These are phyloP conservation scores for Zophobas morio DNA, from an alignment of 1,140 invertebrate species.

Conservation along the genomic window DNA sequence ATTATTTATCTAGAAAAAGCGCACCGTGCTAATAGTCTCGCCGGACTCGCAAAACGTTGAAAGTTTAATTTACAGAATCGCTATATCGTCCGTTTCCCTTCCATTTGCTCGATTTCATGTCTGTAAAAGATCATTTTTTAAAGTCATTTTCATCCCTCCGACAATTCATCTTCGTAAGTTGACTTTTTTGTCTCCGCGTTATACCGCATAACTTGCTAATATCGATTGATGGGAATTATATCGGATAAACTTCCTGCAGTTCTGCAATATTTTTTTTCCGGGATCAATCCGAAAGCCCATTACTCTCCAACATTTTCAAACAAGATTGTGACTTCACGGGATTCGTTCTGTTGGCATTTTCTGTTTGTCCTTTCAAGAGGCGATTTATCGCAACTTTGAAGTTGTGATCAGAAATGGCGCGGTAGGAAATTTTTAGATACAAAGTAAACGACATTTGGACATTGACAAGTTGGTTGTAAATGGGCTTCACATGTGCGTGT, in stretches of 20 bases:
- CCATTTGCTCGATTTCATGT: neutral
- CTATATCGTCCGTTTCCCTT: neutral
- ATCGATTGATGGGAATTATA: neutral
- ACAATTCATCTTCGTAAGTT: neutral
- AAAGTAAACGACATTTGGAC: too few species aligned
- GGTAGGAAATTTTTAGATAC: too few species aligned
- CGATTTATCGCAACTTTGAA: neutral
- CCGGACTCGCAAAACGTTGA: neutral
- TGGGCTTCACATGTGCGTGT: too few species aligned
- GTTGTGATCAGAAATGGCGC: neutral
- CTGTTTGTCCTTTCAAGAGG: neutral
- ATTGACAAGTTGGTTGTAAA: too few species aligned
- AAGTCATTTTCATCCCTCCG: neutral
- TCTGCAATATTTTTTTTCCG: too few species aligned
- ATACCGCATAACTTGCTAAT: neutral
- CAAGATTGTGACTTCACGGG: neutral
- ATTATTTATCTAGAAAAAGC: neutral
- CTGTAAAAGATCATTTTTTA: neutral
- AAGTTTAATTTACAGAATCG: neutral
- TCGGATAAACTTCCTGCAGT: neutral
- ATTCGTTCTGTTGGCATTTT: neutral
- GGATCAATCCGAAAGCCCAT: neutral
- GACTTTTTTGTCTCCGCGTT: neutral
- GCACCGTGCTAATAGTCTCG: conserved; percentile 10
- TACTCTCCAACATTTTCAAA: neutral